These are phyloP conservation scores for Drosophila melanocephala DNA, from an alignment of 2,888 invertebrate genomes.

Conservation along the genomic window DNA sequence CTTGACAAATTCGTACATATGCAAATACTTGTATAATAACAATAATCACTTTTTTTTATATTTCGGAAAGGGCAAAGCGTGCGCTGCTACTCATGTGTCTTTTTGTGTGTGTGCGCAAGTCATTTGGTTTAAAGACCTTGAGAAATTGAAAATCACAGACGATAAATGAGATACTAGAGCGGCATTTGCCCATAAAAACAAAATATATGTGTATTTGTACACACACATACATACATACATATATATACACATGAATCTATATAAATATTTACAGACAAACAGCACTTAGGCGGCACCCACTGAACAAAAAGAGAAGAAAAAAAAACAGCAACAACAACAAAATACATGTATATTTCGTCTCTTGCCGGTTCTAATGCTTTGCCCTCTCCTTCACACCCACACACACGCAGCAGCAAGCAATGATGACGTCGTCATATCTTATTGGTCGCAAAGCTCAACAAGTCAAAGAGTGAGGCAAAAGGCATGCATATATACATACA, in stretches of 20 bases:
- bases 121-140: slow-evolving; percentile 66
- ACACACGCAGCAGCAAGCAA: slow-evolving; percentile 15
- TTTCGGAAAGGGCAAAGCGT: slow-evolving; percentile 54
- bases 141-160: slow-evolving; percentile 71
- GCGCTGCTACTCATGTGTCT: slow-evolving; percentile 29
- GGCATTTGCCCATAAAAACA: slow-evolving; percentile 73
- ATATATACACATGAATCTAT: slow-evolving; percentile 41
- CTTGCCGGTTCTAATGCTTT: slow-evolving; percentile 65
- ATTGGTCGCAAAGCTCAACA: slow-evolving; percentile 56
- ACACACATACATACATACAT: not conserved
- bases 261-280: slow-evolving; percentile 67
- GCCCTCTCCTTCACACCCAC: slow-evolving; percentile 47
- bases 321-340: slow-evolving; percentile 47
- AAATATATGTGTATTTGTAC: slow-evolving; percentile 40
- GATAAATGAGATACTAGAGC: slow-evolving; percentile 79
- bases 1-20: slow-evolving; percentile 32
- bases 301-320: slow-evolving; percentile 37
- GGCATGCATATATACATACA: slow-evolving; percentile 17
- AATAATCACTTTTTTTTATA: slow-evolving; percentile 14
- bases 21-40: slow-evolving; percentile 30
- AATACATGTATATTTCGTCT: slow-evolving; percentile 60
- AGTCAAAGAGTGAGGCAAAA: slow-evolving; percentile 44
- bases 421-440: slow-evolving; percentile 56
- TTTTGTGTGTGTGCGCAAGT: slow-evolving; percentile 53
- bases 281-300: slow-evolving; percentile 77